phyloP scores from a whole-genome alignment of 2,888 invertebrate species.

The Diaperis boleti region DNA sequence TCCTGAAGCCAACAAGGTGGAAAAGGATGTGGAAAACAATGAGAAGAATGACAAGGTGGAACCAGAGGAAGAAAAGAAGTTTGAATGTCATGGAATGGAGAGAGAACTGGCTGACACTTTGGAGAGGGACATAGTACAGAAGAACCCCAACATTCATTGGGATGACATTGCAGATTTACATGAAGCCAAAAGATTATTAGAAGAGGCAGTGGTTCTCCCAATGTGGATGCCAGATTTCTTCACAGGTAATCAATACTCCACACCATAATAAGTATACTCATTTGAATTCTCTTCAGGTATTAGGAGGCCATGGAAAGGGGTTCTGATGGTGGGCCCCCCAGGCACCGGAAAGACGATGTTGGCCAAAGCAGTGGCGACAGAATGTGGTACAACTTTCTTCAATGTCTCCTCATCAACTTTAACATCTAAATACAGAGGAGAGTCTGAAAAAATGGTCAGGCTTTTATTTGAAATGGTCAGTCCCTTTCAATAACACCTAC shows the following conservation, averaged over 20 bases:
- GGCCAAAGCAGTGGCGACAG: constrained; percentile 98
- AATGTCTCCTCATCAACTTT: constrained; percentile 97
- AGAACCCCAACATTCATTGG: constrained; percentile 96
- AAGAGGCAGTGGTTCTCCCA: constrained; percentile 97
- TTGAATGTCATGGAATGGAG: constrained; percentile 86
- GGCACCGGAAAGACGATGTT: constrained; percentile 97
- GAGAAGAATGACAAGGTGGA: constrained; percentile 69
- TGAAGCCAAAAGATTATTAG: constrained; percentile 90
- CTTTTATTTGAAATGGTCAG: constrained; percentile 96
- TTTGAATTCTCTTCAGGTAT: constrained; percentile 74
- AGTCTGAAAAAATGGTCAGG: constrained; percentile 97
- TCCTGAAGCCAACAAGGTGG: constrained; percentile 62
- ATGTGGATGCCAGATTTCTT: constrained; percentile 99
- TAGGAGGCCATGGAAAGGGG: constrained; percentile 96
- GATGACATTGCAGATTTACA: constrained; percentile 91
- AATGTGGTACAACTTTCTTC: constrained; percentile 97
- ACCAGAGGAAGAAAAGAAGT: constrained; percentile 82
- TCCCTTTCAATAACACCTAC: neutral
- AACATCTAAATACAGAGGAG: constrained; percentile 99
- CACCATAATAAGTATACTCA: neutral
- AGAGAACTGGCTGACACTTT: constrained; percentile 89
- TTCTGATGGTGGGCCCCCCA: constrained; percentile 93
- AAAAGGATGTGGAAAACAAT: constrained; percentile 74
- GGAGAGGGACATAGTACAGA: constrained; percentile 97
- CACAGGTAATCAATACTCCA: constrained; percentile 75